phyloP scores from a whole-genome alignment of 2,113 vertebrate species.

The Ptychochromis oligacanthus region DNA sequence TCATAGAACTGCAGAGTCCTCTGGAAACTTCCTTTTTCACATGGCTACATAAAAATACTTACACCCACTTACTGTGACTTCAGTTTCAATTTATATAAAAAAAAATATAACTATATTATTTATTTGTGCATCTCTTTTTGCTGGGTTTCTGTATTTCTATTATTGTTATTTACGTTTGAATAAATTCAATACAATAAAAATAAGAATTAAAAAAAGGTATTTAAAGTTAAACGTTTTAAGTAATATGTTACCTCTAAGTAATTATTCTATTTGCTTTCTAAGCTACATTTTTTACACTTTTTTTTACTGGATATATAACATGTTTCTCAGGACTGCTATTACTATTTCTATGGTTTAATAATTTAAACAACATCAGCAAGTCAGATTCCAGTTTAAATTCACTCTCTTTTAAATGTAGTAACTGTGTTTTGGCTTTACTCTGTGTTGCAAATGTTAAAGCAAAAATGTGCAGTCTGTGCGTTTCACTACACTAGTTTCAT shows the following conservation, averaged over 20 bases:
- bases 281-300: background rate
- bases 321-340: background rate
- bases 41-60: too few relatives aligned
- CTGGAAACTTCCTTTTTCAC: too few relatives aligned
- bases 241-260: background rate
- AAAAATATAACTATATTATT: background rate
- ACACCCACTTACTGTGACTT: too few relatives aligned
- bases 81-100: background rate
- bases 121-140: background rate
- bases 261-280: background rate
- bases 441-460: background rate
- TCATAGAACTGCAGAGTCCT: too few relatives aligned
- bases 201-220: background rate
- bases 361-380: background rate
- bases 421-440: background rate
- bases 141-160: too few relatives aligned
- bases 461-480: background rate
- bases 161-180: background rate
- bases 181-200: background rate
- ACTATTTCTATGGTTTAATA: background rate
- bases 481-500: constrained; percentile 28
- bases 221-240: background rate
- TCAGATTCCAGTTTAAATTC: background rate
- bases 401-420: background rate
- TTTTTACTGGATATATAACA: background rate